A percentile compares a stretch with the other conserved stretches of the same genome.
Evolutionary conservation across 2,888 invertebrate species (phyloP).

Genomic region (Phortica okadai): DNA sequence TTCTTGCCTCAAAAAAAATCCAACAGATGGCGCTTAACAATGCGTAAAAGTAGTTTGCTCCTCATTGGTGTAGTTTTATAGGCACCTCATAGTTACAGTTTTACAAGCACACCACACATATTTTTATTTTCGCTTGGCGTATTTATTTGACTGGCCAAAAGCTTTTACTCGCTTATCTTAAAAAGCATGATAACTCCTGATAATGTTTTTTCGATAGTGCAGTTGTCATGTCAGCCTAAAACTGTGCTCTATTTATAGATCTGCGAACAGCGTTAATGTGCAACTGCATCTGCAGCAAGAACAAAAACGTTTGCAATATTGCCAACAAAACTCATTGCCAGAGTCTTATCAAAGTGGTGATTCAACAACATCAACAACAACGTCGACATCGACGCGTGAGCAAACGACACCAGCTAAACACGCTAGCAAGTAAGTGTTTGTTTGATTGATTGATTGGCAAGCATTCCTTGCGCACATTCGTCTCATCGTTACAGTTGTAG

Average conservation of each 20-base stretch:
- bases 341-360: slow-evolving; percentile 43
- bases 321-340: slow-evolving; percentile 50
- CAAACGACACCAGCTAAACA: not conserved
- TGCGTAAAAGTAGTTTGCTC: too few species aligned
- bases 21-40: too few species aligned
- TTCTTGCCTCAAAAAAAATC: too few species aligned
- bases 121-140: too few species aligned
- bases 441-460: not conserved
- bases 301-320: slow-evolving; percentile 42
- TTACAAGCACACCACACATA: too few species aligned
- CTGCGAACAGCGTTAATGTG: slow-evolving; percentile 71
- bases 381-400: slow-evolving; percentile 31
- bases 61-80: too few species aligned
- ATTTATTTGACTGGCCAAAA: too few species aligned
- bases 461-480: not conserved
- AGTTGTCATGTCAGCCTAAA: slow-evolving; percentile 41
- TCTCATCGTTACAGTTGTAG: too few species aligned
- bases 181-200: too few species aligned
- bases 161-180: too few species aligned
- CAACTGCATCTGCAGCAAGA: slow-evolving; percentile 33
- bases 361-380: slow-evolving; percentile 42
- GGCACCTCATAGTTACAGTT: too few species aligned
- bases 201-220: too few species aligned
- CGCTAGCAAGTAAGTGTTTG: slow-evolving; percentile 35
- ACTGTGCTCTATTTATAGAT: slow-evolving; percentile 64